Base-by-base conservation (phyloP, 2,113 vertebrate species). In the Tragelaphus imberbis region DNA sequence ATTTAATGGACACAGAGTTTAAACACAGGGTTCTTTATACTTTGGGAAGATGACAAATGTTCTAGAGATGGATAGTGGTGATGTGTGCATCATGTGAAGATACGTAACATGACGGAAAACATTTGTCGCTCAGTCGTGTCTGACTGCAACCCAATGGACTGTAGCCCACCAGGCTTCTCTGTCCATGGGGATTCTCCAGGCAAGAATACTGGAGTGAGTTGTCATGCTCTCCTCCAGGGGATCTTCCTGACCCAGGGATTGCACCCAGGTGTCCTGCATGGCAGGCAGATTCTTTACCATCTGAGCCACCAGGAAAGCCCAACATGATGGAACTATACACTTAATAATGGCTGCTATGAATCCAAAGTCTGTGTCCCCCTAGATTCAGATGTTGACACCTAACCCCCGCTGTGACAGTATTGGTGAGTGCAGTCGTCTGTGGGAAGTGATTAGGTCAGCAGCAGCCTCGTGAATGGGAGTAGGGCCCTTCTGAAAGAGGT, bases 321-420 rank as follows among this genome's bases (percentile, higher is more conserved):
- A 23, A 11, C n/a, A 6, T 71, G 68, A 71, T 0, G 1, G n/a
- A 71, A 71, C 47, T 27, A 14, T 12, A 33, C 14, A 2, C 55
- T 11, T n/a, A 21, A 19, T 44, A 49, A 13, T 11, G 59, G 19
- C 11, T 63, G 61, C 79, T 59, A 1, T 6, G 17, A 14, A 59
- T 61, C 4, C 14, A 33, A 71, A 2, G 40, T 36, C 6, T 53
- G 33, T 61, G 16, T 63, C 13, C 40, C 36, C 92, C 47, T 27
- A 49, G 25, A 90, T 23, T 49, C 40, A 49, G 25, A 68, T 6
- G 4, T 36, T 12, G 53, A 40, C 56, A 75, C 25, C 53, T 17
- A 33, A 75, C 36, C 80, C 80, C 44, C 17, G 9, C 0, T 25
- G 61, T 23, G 44, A 75, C 28, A 33, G 25, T 61, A 75, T 1